These are phyloP conservation scores for Seriola dumerili DNA, from an alignment of 2,113 vertebrate species.

Conservation along the genomic window DNA sequence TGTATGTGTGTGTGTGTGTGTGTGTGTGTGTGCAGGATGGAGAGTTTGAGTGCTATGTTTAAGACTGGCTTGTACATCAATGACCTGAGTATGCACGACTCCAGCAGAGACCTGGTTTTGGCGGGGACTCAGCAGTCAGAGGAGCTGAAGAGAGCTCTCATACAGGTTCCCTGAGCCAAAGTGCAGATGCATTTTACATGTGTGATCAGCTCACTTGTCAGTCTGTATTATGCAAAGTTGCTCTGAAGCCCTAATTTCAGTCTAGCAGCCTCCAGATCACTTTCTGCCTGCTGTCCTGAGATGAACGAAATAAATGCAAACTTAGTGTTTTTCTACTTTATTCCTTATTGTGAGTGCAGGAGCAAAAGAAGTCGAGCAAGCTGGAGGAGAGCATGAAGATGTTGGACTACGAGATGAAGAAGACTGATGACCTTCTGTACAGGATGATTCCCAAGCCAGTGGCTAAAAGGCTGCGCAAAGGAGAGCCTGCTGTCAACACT, in stretches of 20 bases:
- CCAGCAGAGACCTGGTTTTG: conserved; percentile 85
- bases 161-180: conserved; percentile 75
- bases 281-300: not conserved
- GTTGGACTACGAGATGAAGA: conserved; percentile 88
- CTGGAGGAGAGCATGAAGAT: conserved; percentile 87
- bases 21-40: conserved; percentile 79
- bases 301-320: not conserved
- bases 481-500: conserved; percentile 85
- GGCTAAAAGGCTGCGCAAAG: conserved; percentile 84
- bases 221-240: conserved; percentile 36
- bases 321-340: conserved; percentile 17
- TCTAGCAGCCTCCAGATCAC: not conserved
- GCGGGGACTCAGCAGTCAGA: conserved; percentile 85
- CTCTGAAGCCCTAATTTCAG: conserved; percentile 33
- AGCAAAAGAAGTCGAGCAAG: conserved; percentile 85
- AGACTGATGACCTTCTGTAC: conserved; percentile 86
- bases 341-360: conserved; percentile 62
- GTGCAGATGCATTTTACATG: conserved; percentile 31
- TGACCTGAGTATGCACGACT: conserved; percentile 87
- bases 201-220: conserved; percentile 29
- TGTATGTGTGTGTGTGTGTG: conserved; percentile 11
- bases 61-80: conserved; percentile 85
- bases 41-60: conserved; percentile 85
- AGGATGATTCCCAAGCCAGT: conserved; percentile 87
- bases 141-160: conserved; percentile 85